These are phyloP conservation scores for Leptura quadrifasciata DNA, from an alignment of 2,888 invertebrate species.

Conservation along the genomic window DNA sequence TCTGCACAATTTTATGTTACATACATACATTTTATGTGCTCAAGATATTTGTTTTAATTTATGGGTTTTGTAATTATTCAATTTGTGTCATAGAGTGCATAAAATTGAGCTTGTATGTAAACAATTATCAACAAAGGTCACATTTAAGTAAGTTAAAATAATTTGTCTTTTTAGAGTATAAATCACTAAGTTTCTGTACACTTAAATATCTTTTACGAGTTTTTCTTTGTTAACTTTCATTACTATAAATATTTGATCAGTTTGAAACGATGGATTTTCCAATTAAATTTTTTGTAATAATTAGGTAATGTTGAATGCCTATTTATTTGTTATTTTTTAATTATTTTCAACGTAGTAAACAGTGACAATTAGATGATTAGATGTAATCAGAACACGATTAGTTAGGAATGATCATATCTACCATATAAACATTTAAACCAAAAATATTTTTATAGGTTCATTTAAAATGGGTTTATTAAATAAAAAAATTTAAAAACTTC, in stretches of 20 bases:
- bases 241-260: too few species aligned
- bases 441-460: not conserved
- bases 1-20: conserved; percentile 39
- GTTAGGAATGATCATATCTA: not conserved
- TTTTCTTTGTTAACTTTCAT: too few species aligned
- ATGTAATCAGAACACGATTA: not conserved
- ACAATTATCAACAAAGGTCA: not conserved
- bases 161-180: too few species aligned
- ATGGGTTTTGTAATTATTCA: not conserved
- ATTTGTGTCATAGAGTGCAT: conserved; percentile 36
- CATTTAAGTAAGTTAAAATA: too few species aligned
- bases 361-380: too few species aligned
- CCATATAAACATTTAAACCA: not conserved
- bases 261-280: too few species aligned
- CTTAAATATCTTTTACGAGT: too few species aligned
- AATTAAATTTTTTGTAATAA: too few species aligned
- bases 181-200: too few species aligned
- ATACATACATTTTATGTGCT: conserved; percentile 26
- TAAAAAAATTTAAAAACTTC: not conserved
- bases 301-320: too few species aligned
- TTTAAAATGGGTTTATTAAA: not conserved
- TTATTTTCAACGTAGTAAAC: too few species aligned
- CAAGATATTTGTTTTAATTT: conserved; percentile 22
- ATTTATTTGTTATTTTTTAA: too few species aligned
- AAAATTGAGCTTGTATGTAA: not conserved